Evolutionary conservation across 1,140 invertebrate species (phyloP).

Genomic region (Plectrocnemia conspersa): DNA sequence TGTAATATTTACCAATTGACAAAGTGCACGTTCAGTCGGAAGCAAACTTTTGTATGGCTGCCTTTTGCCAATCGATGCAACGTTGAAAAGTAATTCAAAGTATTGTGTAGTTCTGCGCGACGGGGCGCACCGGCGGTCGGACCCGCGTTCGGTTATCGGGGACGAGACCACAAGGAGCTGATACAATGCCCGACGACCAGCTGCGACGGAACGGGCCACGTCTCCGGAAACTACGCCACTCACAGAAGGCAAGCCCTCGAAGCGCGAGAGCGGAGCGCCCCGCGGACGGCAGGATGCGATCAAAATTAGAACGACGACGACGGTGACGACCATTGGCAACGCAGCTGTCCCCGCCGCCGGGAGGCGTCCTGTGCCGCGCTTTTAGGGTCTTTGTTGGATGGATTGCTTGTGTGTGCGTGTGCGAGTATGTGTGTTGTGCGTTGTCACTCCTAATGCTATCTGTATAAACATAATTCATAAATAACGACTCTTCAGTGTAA

Average conservation of each 20-base stretch:
- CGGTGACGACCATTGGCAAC: constrained; percentile 4
- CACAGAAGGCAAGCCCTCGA: constrained; percentile 59
- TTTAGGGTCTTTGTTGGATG: neutral
- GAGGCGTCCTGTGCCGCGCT: constrained; percentile 16
- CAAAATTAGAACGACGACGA: neutral
- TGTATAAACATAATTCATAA: too few species aligned
- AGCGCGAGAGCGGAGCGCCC: constrained; percentile 16
- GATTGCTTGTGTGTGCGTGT: too few species aligned
- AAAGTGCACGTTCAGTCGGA: too few species aligned
- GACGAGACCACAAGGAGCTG: constrained; percentile 51
- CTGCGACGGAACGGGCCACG: constrained; percentile 82
- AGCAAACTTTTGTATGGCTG: too few species aligned
- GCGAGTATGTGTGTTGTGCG: too few species aligned
- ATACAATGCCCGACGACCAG: constrained; percentile 85
- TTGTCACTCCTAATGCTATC: too few species aligned
- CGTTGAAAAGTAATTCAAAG: constrained; percentile 9
- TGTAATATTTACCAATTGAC: neutral
- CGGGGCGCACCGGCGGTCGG: constrained; percentile 48
- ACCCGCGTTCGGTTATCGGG: constrained; percentile 62
- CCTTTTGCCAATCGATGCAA: too few species aligned
- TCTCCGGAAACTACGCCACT: constrained; percentile 80
- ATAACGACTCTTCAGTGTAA: too few species aligned
- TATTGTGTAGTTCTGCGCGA: constrained; percentile 10
- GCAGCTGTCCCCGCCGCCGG: constrained; percentile 9
- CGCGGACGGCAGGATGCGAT: constrained; percentile 5